phyloP scores from a whole-genome alignment of 2,797 vertebrate species.

The Hozukius guyotensis region DNA sequence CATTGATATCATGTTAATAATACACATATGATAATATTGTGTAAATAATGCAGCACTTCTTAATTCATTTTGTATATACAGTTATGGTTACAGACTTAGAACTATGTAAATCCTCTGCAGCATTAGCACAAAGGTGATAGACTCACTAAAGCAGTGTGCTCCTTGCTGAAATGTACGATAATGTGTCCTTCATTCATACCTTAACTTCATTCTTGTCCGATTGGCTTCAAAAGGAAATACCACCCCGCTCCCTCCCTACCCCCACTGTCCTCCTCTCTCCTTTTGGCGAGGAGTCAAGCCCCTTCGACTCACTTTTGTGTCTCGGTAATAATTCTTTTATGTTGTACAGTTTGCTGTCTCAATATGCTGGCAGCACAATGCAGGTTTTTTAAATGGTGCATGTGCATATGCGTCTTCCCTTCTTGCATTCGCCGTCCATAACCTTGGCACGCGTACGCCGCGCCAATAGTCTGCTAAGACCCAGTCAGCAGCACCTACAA shows the following conservation, averaged over 20 bases:
- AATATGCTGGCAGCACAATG: constrained; percentile 62
- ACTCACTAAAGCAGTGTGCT: constrained; percentile 33
- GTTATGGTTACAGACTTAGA: no score
- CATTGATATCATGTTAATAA: no score
- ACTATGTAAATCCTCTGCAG: constrained; percentile 2
- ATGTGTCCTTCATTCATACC: constrained; percentile 62
- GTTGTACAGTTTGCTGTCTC: constrained; percentile 63
- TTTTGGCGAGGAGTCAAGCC: constrained; percentile 38
- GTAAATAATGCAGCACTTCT: no score
- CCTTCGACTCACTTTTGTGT: constrained; percentile 52
- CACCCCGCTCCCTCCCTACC: not conserved
- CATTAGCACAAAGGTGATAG: constrained; percentile 40
- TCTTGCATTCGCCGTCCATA: constrained; percentile 44
- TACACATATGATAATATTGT: no score
- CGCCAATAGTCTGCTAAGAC: constrained; percentile 43
- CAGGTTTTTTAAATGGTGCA: constrained; percentile 63
- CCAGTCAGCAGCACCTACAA: constrained; percentile 44
- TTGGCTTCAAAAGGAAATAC: constrained; percentile 42
- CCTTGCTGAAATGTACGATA: constrained; percentile 40
- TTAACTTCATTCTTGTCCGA: constrained; percentile 59
- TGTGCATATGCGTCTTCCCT: constrained; percentile 47
- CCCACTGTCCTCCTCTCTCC: constrained; percentile 20
- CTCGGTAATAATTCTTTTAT: constrained; percentile 57
- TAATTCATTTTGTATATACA: no score
- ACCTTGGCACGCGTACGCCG: constrained; percentile 70